Evolutionary conservation across 1,140 invertebrate species (phyloP).

Genomic region (Anadara kagoshimensis): DNA sequence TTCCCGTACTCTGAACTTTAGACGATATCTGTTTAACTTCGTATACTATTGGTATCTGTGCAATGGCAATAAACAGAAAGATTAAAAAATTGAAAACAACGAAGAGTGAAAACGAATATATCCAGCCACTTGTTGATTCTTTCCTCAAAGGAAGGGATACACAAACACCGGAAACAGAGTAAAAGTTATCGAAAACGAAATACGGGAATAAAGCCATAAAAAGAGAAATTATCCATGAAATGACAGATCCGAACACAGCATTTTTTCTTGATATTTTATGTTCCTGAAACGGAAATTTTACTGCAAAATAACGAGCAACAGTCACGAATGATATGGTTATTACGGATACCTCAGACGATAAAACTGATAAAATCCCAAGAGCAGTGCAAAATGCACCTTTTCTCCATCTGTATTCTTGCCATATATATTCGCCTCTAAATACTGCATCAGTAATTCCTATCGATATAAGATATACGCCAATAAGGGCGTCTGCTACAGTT

Average conservation of each 20-base stretch:
- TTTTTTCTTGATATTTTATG: conserved; percentile 57
- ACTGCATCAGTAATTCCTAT: conserved; percentile 82
- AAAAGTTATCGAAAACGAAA: conserved; percentile 74
- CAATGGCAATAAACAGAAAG: too few relatives aligned
- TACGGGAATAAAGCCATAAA: conserved; percentile 81
- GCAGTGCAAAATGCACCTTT: conserved; percentile 77
- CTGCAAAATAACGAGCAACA: conserved; percentile 81
- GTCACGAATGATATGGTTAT: conserved; percentile 86
- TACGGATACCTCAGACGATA: conserved; percentile 79
- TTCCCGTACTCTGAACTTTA: too few relatives aligned
- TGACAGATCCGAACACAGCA: conserved; percentile 76
- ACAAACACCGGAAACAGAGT: conserved; percentile 69
- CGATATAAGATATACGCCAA: conserved; percentile 85
- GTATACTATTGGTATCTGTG: too few relatives aligned
- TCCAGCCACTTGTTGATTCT: too few relatives aligned
- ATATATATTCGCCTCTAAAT: conserved; percentile 80
- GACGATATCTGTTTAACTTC: too few relatives aligned
- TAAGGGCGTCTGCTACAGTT: conserved; percentile 85
- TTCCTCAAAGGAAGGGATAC: conserved; percentile 67
- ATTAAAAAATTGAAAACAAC: too few relatives aligned
- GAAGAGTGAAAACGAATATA: too few relatives aligned
- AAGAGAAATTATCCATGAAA: conserved; percentile 81
- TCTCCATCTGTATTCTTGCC: conserved; percentile 81
- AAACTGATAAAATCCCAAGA: conserved; percentile 58
- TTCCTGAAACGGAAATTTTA: conserved; percentile 79